These are phyloP conservation scores for Ailurus styani DNA, from an alignment of 2,113 vertebrate species.

Conservation along the genomic window DNA sequence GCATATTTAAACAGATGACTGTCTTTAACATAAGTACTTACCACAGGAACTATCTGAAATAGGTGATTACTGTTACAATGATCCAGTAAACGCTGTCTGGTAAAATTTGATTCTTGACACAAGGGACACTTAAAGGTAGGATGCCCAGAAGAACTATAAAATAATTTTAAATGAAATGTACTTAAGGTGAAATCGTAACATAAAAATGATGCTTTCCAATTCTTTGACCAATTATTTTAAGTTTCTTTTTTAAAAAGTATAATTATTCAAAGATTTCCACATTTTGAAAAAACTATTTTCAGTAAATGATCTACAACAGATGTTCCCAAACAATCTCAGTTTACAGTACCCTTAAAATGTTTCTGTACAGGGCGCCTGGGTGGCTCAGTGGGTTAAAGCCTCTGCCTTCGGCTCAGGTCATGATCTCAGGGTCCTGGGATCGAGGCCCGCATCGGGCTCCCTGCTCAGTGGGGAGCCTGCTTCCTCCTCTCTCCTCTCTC, in stretches of 20 bases:
- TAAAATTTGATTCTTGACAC: conserved; percentile 86
- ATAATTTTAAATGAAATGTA: conserved; percentile 50
- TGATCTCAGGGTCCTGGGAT: too few species aligned
- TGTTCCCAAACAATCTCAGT: not conserved
- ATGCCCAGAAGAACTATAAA: conserved; percentile 78
- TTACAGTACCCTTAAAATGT: not conserved
- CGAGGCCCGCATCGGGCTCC: too few species aligned
- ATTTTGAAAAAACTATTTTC: not conserved
- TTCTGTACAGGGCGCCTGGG: too few species aligned
- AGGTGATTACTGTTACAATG: conserved; percentile 87
- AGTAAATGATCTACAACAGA: not conserved
- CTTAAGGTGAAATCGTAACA: conserved; percentile 27
- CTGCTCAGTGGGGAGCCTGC: too few species aligned
- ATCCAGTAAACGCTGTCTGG: conserved; percentile 84
- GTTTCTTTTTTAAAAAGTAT: not conserved
- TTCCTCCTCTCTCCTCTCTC: too few species aligned
- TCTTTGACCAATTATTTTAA: not conserved
- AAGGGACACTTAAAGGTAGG: conserved; percentile 86
- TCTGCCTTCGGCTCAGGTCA: too few species aligned
- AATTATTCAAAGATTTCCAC: not conserved
- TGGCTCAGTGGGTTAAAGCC: too few species aligned
- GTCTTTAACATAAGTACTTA: conserved; percentile 74
- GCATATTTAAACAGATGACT: conserved; percentile 13
- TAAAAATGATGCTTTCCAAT: not conserved
- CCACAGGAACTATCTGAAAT: conserved; percentile 83